Conservation (phyloP, 2,888 invertebrate genomes). For the Helicoverpa assulta region DNA sequence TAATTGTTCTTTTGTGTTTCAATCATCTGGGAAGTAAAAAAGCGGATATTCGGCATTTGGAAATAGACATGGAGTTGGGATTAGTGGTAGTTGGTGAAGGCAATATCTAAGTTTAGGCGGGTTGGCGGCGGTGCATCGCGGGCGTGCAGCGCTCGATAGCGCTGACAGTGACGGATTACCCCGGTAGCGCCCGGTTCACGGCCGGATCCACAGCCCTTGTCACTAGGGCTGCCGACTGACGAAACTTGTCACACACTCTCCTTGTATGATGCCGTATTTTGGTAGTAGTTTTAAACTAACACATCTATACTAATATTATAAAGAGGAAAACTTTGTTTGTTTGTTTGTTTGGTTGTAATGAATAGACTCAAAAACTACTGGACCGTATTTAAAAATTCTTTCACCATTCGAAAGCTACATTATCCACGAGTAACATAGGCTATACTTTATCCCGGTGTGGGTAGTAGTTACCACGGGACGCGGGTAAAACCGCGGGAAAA, state of each 20-base stretch:
- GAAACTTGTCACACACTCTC: conserved; percentile 36
- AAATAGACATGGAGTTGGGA: conserved; percentile 76
- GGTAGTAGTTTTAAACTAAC: background rate
- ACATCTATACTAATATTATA: too few relatives aligned
- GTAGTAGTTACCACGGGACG: too few relatives aligned
- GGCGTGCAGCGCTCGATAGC: conserved; percentile 88
- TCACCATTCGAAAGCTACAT: too few relatives aligned
- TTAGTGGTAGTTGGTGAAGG: conserved; percentile 86
- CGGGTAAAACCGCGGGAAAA: too few relatives aligned
- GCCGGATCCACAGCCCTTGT: conserved; percentile 70
- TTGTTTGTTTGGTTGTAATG: too few relatives aligned
- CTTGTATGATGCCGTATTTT: conserved; percentile 10
- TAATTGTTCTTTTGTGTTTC: conserved; percentile 35
- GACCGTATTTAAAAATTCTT: too few relatives aligned
- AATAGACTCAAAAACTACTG: too few relatives aligned
- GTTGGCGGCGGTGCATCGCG: conserved; percentile 68
- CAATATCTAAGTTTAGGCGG: conserved; percentile 85
- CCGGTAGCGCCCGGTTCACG: conserved; percentile 77
- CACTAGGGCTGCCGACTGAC: conserved; percentile 53
- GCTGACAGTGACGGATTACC: conserved; percentile 86
- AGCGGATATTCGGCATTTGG: conserved; percentile 69
- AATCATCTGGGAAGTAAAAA: conserved; percentile 29
- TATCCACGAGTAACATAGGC: too few relatives aligned
- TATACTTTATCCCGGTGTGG: too few relatives aligned
- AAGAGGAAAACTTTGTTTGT: too few relatives aligned